Percentiles rank a stretch among this genome's conserved stretches.
These are phyloP conservation scores for Heterochromis multidens DNA, from an alignment of 2,113 vertebrate species.

Conservation along the genomic window DNA sequence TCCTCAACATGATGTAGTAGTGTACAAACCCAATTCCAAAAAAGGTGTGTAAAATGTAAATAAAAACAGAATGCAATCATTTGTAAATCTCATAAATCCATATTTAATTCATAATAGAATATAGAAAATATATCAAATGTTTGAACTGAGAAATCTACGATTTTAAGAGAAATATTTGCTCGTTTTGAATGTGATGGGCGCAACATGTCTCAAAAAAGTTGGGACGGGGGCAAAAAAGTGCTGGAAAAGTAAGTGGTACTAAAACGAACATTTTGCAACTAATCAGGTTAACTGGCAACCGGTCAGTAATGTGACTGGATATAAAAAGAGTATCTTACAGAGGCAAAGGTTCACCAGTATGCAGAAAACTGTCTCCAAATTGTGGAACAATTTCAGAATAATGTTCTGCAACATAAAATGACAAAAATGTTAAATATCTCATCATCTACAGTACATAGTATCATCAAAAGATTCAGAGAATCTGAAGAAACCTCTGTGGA, in stretches of 20 bases:
- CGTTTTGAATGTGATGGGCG: neutral
- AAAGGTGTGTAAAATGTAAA: neutral
- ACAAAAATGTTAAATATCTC: neutral
- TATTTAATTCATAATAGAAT: neutral
- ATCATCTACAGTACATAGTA: rapidly evolving
- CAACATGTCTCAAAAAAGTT: neutral
- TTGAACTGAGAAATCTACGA: neutral
- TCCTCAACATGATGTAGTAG: neutral
- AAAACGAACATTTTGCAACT: neutral
- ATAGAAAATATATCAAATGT: neutral
- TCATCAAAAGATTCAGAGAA: neutral
- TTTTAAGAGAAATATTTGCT: neutral
- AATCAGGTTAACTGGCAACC: neutral
- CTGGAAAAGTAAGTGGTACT: neutral
- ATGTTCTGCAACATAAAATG: neutral
- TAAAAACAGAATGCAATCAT: neutral
- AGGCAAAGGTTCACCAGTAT: rapidly evolving
- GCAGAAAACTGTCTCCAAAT: neutral
- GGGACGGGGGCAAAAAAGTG: neutral
- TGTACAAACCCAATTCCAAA: neutral
- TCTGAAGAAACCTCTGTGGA: neutral
- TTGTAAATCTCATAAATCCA: neutral
- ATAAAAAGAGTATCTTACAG: neutral
- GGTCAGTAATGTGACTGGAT: neutral
- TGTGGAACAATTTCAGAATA: neutral